Conservation (phyloP, 2,113 vertebrate species). For the Egretta garzetta region DNA sequence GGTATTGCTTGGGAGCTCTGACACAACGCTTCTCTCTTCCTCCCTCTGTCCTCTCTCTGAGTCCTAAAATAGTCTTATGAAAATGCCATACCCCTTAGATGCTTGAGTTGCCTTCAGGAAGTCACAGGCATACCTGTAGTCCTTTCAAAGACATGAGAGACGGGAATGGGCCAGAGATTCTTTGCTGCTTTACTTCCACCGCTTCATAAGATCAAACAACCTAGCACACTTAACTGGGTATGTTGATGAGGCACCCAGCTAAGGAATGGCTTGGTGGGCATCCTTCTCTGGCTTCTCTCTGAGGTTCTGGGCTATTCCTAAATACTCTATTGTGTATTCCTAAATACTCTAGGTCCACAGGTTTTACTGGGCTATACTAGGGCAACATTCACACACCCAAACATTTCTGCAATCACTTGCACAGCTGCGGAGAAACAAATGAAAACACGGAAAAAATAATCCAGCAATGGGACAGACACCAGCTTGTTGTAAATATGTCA, state of each 20-base stretch:
- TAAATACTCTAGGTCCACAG: not conserved
- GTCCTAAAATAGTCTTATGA: constrained; percentile 9
- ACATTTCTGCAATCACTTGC: not conserved
- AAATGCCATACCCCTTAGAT: constrained; percentile 5
- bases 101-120: not conserved
- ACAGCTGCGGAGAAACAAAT: not conserved
- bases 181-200: not conserved
- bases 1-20: not conserved
- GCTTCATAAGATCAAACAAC: not conserved
- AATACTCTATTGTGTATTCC: not conserved
- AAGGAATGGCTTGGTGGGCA: not conserved
- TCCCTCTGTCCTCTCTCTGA: not conserved
- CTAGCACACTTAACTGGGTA: accelerated
- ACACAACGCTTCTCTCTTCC: not conserved
- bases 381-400: not conserved
- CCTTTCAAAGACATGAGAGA: not conserved
- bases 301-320: not conserved
- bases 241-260: not conserved
- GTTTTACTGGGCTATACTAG: not conserved
- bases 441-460: not conserved
- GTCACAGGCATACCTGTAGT: not conserved
- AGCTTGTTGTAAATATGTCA: not conserved
- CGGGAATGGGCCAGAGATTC: not conserved
- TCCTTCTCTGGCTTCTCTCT: not conserved
- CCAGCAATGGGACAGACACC: not conserved